Base-by-base conservation (phyloP, 2,888 invertebrate species). In the Zootermopsis nevadensis region DNA sequence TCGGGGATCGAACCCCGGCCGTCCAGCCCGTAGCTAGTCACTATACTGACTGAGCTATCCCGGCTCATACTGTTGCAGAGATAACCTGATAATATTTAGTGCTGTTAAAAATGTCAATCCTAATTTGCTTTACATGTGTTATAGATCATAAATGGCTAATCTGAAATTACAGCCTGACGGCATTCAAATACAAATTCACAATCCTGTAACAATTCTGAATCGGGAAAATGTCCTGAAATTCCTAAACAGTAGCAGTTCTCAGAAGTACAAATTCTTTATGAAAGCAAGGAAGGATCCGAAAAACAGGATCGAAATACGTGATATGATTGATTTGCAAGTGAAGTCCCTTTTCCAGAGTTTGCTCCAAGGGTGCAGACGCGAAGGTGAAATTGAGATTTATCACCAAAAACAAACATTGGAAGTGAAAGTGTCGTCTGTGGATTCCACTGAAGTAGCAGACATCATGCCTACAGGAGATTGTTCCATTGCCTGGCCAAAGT, bases 171-270 rank as follows among this genome's bases (percentile, higher is more conserved):
- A n/a, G n/a, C n/a, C n/a, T n/a, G n/a, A n/a, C 93, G 24, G 92
- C 92, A 67, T 93, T 97, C 88, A 96, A 97, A 97, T 99, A 86
- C 97, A 98, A 91, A 94, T 98, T 0, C 96, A 98, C 86, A 99
- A 99, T 90, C 99, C 99, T 0, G 94, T 99, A 81, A 96, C 96
- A 85, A 94, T 99, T 33, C 91, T 99, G 60, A 99, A 97, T 89
- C 99, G 99, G 89, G 98, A 98, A 88, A 95, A 95, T 77, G 96
- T 98, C 0, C 92, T 96, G 84, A 95, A 95, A 88, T 99, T 99
- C 89, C 89, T 96, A 19, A 93, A 94, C 85, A 92, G 93, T 0
- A 94, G 94, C 77, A 94, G 95, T 87, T 91, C 95, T 0, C 91
- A 94, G 86, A 95, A 95, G 87, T 98, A 95, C 87, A 90, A 92